Conservation (phyloP, 2,888 invertebrate species). For the Luperina nickerlii region DNA sequence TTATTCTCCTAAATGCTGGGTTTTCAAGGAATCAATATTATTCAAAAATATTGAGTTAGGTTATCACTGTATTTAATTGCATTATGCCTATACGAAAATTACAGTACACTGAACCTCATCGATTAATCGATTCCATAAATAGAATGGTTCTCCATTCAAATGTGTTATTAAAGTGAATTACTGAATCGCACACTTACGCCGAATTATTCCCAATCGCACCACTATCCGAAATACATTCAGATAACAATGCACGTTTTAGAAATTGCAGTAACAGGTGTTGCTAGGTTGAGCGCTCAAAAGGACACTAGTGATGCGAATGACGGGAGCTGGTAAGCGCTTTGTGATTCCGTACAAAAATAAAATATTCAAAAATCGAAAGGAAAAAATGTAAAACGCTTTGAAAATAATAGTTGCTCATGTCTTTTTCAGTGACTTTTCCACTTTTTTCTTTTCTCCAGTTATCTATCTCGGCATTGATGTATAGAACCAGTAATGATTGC, state of each 20-base stretch:
- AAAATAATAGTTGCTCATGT: not conserved
- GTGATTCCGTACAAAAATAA: not conserved
- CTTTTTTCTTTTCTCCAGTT: not conserved
- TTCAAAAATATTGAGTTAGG: conserved; percentile 1
- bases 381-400: not conserved
- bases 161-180: conserved; percentile 18
- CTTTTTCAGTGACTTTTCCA: not conserved
- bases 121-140: conserved; percentile 5
- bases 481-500: not conserved
- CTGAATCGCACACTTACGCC: conserved; percentile 27
- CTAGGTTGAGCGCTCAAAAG: conserved; percentile 16
- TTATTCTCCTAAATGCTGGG: not conserved
- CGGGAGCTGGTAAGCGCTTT: not conserved
- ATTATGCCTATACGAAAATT: not conserved
- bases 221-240: conserved; percentile 12
- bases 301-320: conserved; percentile 16
- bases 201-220: conserved; percentile 34
- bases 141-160: conserved; percentile 14
- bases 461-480: too few species aligned
- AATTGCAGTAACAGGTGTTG: conserved; percentile 32
- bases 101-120: not conserved
- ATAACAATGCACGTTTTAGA: conserved; percentile 36
- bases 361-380: too few species aligned
- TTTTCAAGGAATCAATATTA: conserved; percentile 15
- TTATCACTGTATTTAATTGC: not conserved